Percentiles rank a stretch among this genome's conserved stretches.
Evolutionary conservation across 2,797 vertebrate genomes (phyloP).

Genomic region (Lacerta bilineata): DNA sequence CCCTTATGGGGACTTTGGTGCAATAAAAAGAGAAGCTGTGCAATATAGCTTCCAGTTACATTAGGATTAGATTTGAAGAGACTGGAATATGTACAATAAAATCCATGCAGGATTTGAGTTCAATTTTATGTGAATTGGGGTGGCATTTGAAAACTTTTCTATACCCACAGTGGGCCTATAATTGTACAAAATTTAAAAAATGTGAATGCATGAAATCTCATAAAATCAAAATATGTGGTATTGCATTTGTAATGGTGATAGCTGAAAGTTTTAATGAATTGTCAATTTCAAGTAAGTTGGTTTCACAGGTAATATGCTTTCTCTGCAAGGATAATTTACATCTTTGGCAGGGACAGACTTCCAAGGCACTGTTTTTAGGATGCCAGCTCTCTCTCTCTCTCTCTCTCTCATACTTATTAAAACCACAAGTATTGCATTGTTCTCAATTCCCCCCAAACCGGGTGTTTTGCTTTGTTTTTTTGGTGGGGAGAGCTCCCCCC

Average conservation of each 20-base stretch:
- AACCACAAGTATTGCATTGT: no score
- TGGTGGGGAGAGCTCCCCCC: no score
- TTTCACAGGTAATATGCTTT: background rate
- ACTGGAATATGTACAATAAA: slow-evolving; percentile 76
- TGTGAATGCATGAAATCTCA: slow-evolving; percentile 10
- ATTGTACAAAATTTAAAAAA: slow-evolving; percentile 66
- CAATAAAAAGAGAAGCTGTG: slow-evolving; percentile 81
- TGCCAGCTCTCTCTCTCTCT: no score
- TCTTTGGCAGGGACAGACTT: background rate
- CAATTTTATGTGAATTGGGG: slow-evolving; percentile 63
- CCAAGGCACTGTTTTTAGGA: background rate
- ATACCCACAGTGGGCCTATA: slow-evolving; percentile 52
- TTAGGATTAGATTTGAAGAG: slow-evolving; percentile 77
- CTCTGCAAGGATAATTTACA: background rate
- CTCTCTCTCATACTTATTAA: no score
- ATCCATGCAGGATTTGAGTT: slow-evolving; percentile 64
- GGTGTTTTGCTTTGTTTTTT: no score
- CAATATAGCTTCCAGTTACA: slow-evolving; percentile 80
- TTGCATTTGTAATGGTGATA: slow-evolving; percentile 48
- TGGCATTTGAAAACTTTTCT: slow-evolving; percentile 64
- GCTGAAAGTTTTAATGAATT: background rate
- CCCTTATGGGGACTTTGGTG: slow-evolving; percentile 77
- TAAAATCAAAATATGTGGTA: slow-evolving; percentile 50
- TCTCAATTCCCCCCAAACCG: no score
- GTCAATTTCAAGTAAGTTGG: background rate